These are phyloP conservation scores for Anneissia japonica DNA, from an alignment of 35 echinoderm and acorn worm genomes.

Conservation along the genomic window DNA sequence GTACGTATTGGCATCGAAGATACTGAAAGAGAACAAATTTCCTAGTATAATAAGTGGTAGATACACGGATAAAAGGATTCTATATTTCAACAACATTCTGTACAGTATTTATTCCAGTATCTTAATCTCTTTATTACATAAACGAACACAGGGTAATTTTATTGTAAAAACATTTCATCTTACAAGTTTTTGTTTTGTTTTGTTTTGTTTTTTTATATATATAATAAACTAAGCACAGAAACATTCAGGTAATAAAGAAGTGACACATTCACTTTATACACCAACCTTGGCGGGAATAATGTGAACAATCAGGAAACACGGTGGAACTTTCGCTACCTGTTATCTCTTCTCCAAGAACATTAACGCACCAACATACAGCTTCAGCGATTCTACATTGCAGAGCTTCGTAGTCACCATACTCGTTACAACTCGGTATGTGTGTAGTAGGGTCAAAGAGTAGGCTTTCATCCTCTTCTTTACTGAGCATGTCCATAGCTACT, in stretches of 20 bases:
- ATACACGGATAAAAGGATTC: too few species aligned
- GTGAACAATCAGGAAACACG: neutral
- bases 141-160: too few species aligned
- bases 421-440: neutral
- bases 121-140: too few species aligned
- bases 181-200: too few species aligned
- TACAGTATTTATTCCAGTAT: too few species aligned
- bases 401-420: neutral
- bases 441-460: neutral
- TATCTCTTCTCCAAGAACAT: neutral
- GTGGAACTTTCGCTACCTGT: neutral
- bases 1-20: neutral
- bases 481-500: neutral
- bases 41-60: too few species aligned
- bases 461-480: neutral
- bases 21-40: neutral
- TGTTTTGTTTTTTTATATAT: too few species aligned
- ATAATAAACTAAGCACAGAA: too few species aligned
- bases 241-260: too few species aligned
- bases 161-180: too few species aligned
- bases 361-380: neutral
- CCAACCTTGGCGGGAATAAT: neutral
- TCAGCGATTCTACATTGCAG: neutral
- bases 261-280: too few species aligned
- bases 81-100: too few species aligned